Conservation (phyloP, 2,888 invertebrate species). For the Drosophila robusta region DNA sequence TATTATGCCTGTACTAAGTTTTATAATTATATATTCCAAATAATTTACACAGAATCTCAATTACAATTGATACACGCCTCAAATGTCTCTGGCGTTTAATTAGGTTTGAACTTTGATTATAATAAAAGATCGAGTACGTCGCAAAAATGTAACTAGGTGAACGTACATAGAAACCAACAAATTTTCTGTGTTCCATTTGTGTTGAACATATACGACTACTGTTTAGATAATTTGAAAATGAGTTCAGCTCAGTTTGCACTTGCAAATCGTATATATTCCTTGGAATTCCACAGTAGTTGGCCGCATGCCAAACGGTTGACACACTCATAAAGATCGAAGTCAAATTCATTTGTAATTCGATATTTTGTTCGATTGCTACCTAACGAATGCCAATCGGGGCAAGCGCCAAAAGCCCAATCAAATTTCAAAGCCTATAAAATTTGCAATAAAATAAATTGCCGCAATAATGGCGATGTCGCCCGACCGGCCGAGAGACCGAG, state of each 20-base stretch:
- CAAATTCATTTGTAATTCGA: slow-evolving; percentile 73
- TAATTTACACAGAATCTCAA: no score
- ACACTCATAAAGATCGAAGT: slow-evolving; percentile 53
- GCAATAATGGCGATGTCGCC: slow-evolving; percentile 63
- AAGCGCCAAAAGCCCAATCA: slow-evolving; percentile 63
- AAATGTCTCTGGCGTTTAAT: no score
- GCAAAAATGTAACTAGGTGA: slow-evolving; percentile 1
- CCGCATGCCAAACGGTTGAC: slow-evolving; percentile 32
- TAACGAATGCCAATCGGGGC: slow-evolving; percentile 48
- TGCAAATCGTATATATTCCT: slow-evolving; percentile 41
- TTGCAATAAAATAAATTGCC: slow-evolving; percentile 78
- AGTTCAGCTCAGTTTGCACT: slow-evolving; percentile 23
- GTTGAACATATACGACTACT: not conserved
- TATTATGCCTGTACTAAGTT: no score
- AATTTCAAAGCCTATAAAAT: slow-evolving; percentile 75
- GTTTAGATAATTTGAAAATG: slow-evolving; percentile 32
- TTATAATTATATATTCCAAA: no score
- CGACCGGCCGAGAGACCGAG: not conserved
- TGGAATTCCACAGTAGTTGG: slow-evolving; percentile 41
- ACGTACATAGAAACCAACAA: not conserved
- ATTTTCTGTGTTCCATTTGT: slow-evolving; percentile 13
- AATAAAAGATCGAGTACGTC: not conserved
- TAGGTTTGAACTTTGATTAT: not conserved
- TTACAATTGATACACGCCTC: no score
- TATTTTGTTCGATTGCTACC: slow-evolving; percentile 62